These are phyloP conservation scores for Acrossocheilus fasciatus DNA, from an alignment of 2,797 vertebrate genomes.

Conservation along the genomic window DNA sequence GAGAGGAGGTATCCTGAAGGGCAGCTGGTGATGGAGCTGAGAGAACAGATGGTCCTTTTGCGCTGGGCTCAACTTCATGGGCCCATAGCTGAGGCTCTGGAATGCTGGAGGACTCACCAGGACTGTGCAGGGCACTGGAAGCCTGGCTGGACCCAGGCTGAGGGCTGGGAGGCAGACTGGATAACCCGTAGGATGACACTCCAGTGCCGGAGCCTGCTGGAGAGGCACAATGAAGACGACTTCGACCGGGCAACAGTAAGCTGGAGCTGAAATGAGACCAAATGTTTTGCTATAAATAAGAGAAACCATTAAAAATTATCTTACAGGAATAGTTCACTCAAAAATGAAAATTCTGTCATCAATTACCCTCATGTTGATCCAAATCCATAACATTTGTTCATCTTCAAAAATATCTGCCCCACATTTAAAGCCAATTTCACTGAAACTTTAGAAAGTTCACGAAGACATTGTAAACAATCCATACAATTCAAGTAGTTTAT, in stretches of 20 bases:
- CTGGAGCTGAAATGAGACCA: slow-evolving; percentile 73
- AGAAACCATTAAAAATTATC: neutral
- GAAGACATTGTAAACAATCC: neutral
- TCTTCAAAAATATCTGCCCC: neutral
- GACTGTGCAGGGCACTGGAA: slow-evolving; percentile 79
- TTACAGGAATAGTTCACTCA: neutral
- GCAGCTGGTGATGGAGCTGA: slow-evolving; percentile 72
- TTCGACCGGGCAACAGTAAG: slow-evolving; percentile 77
- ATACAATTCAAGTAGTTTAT: neutral
- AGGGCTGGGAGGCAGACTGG: slow-evolving; percentile 74
- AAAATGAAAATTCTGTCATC: neutral
- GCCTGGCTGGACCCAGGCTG: slow-evolving; percentile 71
- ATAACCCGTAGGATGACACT: slow-evolving; percentile 70
- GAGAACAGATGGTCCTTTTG: slow-evolving; percentile 58
- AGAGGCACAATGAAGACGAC: slow-evolving; percentile 70
- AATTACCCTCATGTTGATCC: neutral
- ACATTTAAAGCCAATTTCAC: neutral
- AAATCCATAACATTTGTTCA: neutral
- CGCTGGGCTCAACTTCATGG: slow-evolving; percentile 65
- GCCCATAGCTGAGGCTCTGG: slow-evolving; percentile 67
- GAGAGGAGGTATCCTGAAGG: slow-evolving; percentile 78
- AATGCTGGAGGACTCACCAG: slow-evolving; percentile 66
- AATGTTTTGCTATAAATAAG: neutral
- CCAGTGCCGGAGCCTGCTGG: slow-evolving; percentile 68
- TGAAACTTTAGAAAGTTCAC: neutral